Evolutionary conservation across 2,888 invertebrate species (phyloP), one percentile per base, ranked within the genome.

Genomic region (Blomia tropicalis): DNA sequence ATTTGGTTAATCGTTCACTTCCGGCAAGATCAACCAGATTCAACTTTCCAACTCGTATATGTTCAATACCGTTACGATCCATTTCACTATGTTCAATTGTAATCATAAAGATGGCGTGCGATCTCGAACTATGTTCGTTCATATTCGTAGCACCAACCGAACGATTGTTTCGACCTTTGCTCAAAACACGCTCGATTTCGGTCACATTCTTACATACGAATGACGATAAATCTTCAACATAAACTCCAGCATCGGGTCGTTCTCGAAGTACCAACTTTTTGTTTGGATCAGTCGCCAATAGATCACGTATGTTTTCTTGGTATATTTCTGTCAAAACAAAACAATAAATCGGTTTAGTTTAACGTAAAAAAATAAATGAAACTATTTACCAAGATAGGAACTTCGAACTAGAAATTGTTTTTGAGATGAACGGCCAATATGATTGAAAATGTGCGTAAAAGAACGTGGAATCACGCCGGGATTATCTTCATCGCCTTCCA

Each of bases 1-100:
- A 92, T 78, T 98, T 98, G 63, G 86, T 83, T 75, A 96, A 95
- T 47, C 95, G 80, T 77, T 99, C 98, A 75, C 92, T 92, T 56
- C 98, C 98, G 41, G 98, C 98, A 72, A 98, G 79, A 79, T 98
- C 98, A 51, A 98, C 92, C 66, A 98, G 79, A 78, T 98, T 98
- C 70, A 99, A 76, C 73, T 93, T 90, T 47, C 98, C 98, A 56
- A 93, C 91, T 70, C 90, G 74, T 43, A 82, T 80, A 69, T 79
- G 75, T n/a, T 54, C 60, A 25, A 27, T 27, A 22, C 56, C 44
- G 5, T 17, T 30, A 14, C 14, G 17, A 25, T 43, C 23, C 51
- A 71, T 75, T 36, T 44, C 47, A 23, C 23, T 58, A 80, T 93
- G 92, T 78, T 98, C 98, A 53, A 98, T 85, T 59, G 92, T 92